A percentile compares a stretch with the other conserved stretches of the same genome.
Evolutionary conservation across 2,888 invertebrate genomes (phyloP).

Genomic region (Masnerella sp.): DNA sequence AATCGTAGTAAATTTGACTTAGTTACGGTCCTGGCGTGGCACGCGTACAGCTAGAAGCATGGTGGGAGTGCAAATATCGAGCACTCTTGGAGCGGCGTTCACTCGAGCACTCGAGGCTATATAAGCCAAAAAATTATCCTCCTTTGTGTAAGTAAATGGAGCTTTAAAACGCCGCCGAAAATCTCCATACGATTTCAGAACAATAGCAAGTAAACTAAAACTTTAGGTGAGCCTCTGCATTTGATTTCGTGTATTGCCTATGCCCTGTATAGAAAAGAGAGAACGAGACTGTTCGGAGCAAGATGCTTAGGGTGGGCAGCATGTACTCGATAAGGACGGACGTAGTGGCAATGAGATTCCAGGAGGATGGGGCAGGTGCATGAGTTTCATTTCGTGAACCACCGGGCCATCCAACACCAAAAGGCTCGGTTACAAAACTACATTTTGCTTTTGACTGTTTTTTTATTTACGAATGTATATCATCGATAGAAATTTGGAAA

Average conservation of each 20-base stretch:
- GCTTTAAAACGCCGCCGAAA: constrained; percentile 25
- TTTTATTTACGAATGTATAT: constrained; percentile 46
- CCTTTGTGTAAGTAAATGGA: constrained; percentile 40
- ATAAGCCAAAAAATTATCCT: constrained; percentile 28
- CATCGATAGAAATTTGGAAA: constrained; percentile 25
- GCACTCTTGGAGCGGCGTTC: constrained; percentile 3
- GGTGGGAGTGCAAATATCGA: constrained; percentile 45
- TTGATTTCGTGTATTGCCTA: constrained; percentile 42
- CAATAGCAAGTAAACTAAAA: constrained; percentile 23
- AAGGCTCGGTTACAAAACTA: constrained; percentile 57
- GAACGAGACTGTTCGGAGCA: too few relatives aligned
- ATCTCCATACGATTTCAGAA: constrained; percentile 40
- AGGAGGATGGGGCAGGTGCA: constrained; percentile 69
- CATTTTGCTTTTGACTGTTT: constrained; percentile 54
- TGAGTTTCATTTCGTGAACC: constrained; percentile 73
- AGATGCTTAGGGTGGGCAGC: too few relatives aligned
- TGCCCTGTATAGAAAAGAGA: constrained; percentile 8
- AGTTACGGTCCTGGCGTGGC: constrained; percentile 33
- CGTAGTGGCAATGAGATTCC: constrained; percentile 58
- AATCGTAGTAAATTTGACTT: background rate
- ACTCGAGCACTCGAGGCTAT: constrained; percentile 18
- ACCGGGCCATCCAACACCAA: constrained; percentile 61
- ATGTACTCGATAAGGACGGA: constrained; percentile 44
- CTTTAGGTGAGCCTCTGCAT: constrained; percentile 27
- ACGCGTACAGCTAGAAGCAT: constrained; percentile 35